Conservation (phyloP, 2,113 vertebrate species). For the Passer montanus region DNA sequence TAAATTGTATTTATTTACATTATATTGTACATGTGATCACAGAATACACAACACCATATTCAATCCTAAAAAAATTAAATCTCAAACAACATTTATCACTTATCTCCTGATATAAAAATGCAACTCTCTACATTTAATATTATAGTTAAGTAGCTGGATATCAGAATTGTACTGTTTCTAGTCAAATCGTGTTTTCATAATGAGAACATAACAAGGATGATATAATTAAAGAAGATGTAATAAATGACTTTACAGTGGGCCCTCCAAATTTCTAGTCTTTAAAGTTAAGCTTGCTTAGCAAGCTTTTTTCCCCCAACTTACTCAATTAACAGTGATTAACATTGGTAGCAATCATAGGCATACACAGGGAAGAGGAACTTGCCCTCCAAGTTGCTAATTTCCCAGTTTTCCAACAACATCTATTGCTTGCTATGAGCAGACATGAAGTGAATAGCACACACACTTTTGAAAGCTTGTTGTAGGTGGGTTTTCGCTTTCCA, state of each 20-base stretch:
- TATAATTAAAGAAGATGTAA: neutral
- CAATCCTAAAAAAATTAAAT: neutral
- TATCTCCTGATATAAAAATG: neutral
- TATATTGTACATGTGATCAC: neutral
- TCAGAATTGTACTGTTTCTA: neutral
- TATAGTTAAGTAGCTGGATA: neutral
- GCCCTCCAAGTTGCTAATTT: neutral
- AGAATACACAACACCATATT: neutral
- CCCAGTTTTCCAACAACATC: neutral
- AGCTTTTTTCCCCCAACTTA: neutral
- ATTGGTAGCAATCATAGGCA: neutral
- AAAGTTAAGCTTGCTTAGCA: neutral
- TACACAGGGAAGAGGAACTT: neutral
- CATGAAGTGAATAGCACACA: neutral
- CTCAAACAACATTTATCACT: neutral
- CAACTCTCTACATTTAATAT: neutral
- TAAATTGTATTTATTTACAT: neutral
- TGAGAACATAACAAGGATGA: neutral
- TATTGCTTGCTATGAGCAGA: neutral
- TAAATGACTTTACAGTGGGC: neutral
- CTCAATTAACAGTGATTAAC: conserved; percentile 19
- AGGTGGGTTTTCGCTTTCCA: neutral
- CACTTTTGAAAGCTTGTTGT: neutral
- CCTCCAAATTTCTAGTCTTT: neutral
- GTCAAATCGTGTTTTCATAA: neutral